Percentiles rank a stretch among this genome's conserved stretches.
Conservation (phyloP, 2,888 invertebrate species). For the Trilocha varians region DNA sequence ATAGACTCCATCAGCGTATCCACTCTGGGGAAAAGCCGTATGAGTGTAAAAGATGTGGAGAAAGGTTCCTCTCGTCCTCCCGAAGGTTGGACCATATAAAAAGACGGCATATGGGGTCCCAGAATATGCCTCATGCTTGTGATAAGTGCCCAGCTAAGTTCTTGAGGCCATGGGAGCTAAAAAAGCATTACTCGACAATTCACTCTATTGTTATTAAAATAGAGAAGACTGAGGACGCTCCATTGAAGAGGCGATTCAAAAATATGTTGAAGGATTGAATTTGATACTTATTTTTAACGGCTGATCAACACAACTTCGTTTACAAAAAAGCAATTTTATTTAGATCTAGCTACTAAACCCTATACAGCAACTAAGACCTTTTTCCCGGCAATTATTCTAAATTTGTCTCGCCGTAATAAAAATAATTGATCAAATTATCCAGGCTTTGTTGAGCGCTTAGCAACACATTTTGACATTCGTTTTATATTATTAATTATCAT, state of each 20-base stretch:
- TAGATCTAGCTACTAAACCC: no score
- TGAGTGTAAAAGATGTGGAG: conserved; percentile 44
- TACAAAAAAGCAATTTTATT: no score
- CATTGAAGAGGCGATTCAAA: conserved; percentile 14
- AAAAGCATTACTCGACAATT: conserved; percentile 40
- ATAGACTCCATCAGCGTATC: conserved; percentile 43
- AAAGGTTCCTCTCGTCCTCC: conserved; percentile 51
- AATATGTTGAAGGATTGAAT: neutral
- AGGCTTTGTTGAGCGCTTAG: no score
- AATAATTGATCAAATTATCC: no score
- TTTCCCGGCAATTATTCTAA: no score
- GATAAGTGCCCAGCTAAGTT: conserved; percentile 45
- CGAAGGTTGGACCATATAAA: conserved; percentile 51
- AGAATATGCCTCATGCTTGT: conserved; percentile 44
- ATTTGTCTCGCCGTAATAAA: no score
- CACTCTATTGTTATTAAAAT: conserved; percentile 25
- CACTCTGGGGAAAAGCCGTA: conserved; percentile 54
- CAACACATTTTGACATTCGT: no score
- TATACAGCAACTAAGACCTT: no score
- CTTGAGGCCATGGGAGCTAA: conserved; percentile 49
- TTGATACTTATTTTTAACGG: neutral
- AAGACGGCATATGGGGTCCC: conserved; percentile 37
- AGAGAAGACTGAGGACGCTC: conserved; percentile 12
- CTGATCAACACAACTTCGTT: no score
- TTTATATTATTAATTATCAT: no score